Percentiles rank a stretch among this genome's conserved stretches.
Evolutionary conservation across 1,140 invertebrate genomes (phyloP).

Genomic region (Parapsyche elsis): DNA sequence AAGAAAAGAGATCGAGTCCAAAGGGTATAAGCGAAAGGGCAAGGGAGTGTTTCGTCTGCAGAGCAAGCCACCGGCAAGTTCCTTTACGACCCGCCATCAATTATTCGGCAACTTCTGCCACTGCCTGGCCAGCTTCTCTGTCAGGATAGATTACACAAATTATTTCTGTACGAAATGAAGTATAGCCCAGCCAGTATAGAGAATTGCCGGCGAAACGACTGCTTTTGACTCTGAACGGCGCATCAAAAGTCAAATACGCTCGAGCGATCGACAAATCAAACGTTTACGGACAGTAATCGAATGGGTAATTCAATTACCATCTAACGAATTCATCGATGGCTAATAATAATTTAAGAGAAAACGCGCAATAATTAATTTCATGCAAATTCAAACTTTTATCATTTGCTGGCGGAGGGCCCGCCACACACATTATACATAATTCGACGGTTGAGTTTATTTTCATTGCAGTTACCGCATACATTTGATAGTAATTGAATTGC

Average conservation of each 20-base stretch:
- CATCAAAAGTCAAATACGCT: not conserved
- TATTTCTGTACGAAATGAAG: slow-evolving; percentile 47
- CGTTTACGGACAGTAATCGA: too few species aligned
- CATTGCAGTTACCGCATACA: slow-evolving; percentile 10
- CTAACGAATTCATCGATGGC: not conserved
- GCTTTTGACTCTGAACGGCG: not conserved
- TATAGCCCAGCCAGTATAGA: slow-evolving; percentile 16
- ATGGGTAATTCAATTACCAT: not conserved
- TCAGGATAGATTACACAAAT: slow-evolving; percentile 48
- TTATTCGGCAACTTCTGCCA: slow-evolving; percentile 40
- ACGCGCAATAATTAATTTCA: not conserved
- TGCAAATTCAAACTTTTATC: not conserved
- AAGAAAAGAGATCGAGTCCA: not conserved
- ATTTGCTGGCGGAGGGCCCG: not conserved
- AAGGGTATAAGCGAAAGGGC: slow-evolving; percentile 26
- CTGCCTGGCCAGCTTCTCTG: slow-evolving; percentile 32
- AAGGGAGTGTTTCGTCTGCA: slow-evolving; percentile 30
- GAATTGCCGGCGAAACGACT: not conserved
- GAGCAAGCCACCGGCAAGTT: not conserved
- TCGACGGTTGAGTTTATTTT: slow-evolving; percentile 21
- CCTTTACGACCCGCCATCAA: slow-evolving; percentile 35
- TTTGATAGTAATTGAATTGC: slow-evolving; percentile 51
- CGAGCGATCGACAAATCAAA: not conserved
- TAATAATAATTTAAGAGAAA: not conserved
- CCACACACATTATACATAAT: not conserved